A percentile compares a stretch with the other conserved stretches of the same genome.
Evolutionary conservation across 2,888 invertebrate genomes (phyloP).

Genomic region (Epistrophe grossulariae): DNA sequence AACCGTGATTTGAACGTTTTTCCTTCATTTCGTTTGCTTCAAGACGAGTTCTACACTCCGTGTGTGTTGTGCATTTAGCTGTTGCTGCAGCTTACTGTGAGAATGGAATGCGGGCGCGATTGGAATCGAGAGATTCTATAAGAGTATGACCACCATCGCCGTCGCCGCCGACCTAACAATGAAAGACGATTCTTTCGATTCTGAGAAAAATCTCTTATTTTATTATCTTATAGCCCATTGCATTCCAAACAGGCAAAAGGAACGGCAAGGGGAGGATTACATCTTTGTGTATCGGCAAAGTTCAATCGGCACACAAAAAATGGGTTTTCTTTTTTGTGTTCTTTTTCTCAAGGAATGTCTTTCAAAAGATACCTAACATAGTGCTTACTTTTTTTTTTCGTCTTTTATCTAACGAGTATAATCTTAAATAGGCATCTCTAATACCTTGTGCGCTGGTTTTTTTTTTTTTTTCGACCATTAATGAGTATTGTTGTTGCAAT

Average conservation of each 20-base stretch:
- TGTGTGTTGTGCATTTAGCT: constrained; percentile 27
- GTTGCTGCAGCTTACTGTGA: constrained; percentile 67
- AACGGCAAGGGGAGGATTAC: constrained; percentile 7
- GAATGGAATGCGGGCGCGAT: constrained; percentile 75
- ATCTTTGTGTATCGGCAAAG: constrained; percentile 68
- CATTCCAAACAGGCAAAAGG: constrained; percentile 47
- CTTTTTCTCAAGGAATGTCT: constrained; percentile 44
- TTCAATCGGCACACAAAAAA: constrained; percentile 66
- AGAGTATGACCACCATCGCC: constrained; percentile 61
- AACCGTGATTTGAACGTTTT: constrained; percentile 60
- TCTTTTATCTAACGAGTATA: constrained; percentile 39
- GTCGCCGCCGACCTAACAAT: constrained; percentile 59
- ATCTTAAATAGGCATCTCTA: constrained; percentile 71
- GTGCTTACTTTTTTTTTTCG: constrained; percentile 24
- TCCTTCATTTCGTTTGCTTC: constrained; percentile 29
- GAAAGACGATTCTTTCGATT: constrained; percentile 71
- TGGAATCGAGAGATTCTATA: constrained; percentile 58
- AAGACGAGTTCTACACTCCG: constrained; percentile 64
- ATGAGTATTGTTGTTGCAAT: constrained; percentile 54
- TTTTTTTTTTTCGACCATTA: constrained; percentile 55
- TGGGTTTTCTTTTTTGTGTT: constrained; percentile 33
- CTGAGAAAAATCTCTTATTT: constrained; percentile 67
- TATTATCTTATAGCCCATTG: constrained; percentile 52
- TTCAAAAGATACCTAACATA: constrained; percentile 13
- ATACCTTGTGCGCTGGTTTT: constrained; percentile 47